Evolutionary conservation across 1,140 invertebrate genomes (phyloP).

Genomic region (Vanessa atalanta): DNA sequence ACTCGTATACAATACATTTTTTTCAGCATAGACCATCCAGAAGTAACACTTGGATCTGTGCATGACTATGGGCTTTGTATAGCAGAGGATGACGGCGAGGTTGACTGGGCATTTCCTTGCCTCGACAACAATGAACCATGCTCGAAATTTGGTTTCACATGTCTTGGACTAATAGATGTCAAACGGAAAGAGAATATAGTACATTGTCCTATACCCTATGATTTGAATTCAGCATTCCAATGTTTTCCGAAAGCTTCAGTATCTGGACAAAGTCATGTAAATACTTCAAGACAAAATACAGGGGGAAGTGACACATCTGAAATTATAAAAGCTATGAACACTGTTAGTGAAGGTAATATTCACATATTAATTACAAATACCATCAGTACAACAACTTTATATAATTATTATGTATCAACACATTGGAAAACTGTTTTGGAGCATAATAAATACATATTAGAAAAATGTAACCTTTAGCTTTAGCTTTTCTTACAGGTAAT

Average conservation of each 20-base stretch:
- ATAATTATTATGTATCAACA: too few relatives aligned
- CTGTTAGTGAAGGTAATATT: conserved; percentile 64
- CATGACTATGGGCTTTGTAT: conserved; percentile 93
- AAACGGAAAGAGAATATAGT: conserved; percentile 59
- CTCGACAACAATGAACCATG: conserved; percentile 93
- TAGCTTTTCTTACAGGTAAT: conserved; percentile 42
- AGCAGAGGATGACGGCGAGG: conserved; percentile 98
- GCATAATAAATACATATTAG: too few relatives aligned
- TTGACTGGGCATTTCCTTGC: conserved; percentile 95
- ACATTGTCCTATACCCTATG: conserved; percentile 63
- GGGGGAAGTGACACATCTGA: conserved; percentile 69
- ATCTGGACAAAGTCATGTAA: conserved; percentile 67
- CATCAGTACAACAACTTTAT: too few relatives aligned
- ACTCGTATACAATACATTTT: conserved; percentile 6
- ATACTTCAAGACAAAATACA: conserved; percentile 63
- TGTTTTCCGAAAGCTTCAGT: conserved; percentile 63
- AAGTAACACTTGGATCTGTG: conserved; percentile 82
- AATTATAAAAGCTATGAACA: conserved; percentile 64
- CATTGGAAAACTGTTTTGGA: too few relatives aligned
- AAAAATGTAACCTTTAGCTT: too few relatives aligned
- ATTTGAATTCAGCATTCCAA: conserved; percentile 57
- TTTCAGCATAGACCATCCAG: conserved; percentile 82
- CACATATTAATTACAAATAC: background rate
- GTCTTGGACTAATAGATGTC: conserved; percentile 91
- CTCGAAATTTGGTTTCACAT: conserved; percentile 95